Conservation (phyloP, 2,888 invertebrate genomes). For the Psylliodes chrysocephalus region DNA sequence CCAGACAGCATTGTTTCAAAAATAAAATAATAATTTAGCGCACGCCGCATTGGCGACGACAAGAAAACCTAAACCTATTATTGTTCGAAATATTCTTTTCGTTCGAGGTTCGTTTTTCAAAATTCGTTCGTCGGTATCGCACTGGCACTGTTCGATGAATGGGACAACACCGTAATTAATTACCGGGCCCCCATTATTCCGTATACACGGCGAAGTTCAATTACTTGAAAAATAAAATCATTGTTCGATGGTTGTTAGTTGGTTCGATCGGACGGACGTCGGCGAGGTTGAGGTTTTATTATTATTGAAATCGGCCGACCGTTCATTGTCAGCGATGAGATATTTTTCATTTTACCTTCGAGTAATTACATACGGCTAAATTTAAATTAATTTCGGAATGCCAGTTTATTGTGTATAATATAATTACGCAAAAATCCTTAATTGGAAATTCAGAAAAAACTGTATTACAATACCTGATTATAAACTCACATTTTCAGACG, state of each 20-base stretch:
- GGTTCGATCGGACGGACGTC: too few species aligned
- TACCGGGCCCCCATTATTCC: slow-evolving; percentile 14
- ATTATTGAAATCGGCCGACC: slow-evolving; percentile 9
- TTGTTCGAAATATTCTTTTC: slow-evolving; percentile 27
- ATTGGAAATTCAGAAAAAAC: too few species aligned
- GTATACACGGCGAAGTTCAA: slow-evolving; percentile 18
- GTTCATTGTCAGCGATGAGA: slow-evolving; percentile 3
- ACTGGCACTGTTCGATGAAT: slow-evolving; percentile 24
- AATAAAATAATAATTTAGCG: slow-evolving; percentile 20
- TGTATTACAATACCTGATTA: too few species aligned
- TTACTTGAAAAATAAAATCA: slow-evolving; percentile 18
- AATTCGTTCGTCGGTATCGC: slow-evolving; percentile 27
- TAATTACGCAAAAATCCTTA: background rate
- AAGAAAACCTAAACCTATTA: slow-evolving; percentile 21
- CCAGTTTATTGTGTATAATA: background rate
- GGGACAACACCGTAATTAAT: slow-evolving; percentile 22
- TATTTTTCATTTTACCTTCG: slow-evolving; percentile 4
- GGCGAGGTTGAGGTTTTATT: slow-evolving; percentile 2
- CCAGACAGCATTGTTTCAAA: slow-evolving; percentile 24
- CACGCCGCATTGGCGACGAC: slow-evolving; percentile 4
- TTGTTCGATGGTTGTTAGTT: too few species aligned
- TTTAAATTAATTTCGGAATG: slow-evolving; percentile 8
- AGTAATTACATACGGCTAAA: slow-evolving; percentile 9
- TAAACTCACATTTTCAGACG: too few species aligned
- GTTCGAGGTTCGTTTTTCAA: slow-evolving; percentile 19